Percentiles rank a stretch among this genome's conserved stretches.
Conservation (phyloP, 2,113 vertebrate species). For the Apteryx mantelli region DNA sequence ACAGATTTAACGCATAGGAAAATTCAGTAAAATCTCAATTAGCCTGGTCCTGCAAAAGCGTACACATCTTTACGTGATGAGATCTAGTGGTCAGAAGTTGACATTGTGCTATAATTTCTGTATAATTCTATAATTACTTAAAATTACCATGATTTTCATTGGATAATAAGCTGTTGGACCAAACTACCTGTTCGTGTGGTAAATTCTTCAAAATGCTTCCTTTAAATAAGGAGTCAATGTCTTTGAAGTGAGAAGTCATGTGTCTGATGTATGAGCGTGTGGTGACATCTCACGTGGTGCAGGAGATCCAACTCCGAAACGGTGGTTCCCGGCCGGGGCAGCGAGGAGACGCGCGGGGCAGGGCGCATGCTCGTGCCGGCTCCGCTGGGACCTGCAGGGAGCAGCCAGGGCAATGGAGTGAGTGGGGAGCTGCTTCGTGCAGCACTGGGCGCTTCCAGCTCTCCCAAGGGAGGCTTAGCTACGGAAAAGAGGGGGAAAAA, state of each 20-base stretch:
- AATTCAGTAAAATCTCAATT: not conserved
- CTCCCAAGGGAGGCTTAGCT: not conserved
- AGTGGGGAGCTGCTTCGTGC: fast-evolving
- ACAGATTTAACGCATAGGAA: not conserved
- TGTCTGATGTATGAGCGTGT: not conserved
- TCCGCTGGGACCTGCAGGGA: not conserved
- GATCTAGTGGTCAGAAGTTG: not conserved
- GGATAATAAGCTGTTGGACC: not conserved
- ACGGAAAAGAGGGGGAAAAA: fast-evolving
- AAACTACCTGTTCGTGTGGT: not conserved
- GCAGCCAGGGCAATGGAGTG: not conserved
- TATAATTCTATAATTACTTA: not conserved
- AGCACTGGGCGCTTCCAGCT: not conserved
- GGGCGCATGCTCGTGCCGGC: too few species aligned
- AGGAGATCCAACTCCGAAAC: too few species aligned
- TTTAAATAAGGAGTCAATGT: not conserved
- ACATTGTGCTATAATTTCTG: not conserved
- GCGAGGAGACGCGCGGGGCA: too few species aligned
- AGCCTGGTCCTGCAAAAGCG: not conserved
- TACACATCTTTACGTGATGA: not conserved
- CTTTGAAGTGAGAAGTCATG: not conserved
- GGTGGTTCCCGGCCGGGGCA: not conserved
- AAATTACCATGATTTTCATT: not conserved
- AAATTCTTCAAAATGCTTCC: not conserved
- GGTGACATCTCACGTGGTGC: not conserved